Evolutionary conservation across 2,797 vertebrate genomes (phyloP).

Genomic region (Podarcis lilfordi): DNA sequence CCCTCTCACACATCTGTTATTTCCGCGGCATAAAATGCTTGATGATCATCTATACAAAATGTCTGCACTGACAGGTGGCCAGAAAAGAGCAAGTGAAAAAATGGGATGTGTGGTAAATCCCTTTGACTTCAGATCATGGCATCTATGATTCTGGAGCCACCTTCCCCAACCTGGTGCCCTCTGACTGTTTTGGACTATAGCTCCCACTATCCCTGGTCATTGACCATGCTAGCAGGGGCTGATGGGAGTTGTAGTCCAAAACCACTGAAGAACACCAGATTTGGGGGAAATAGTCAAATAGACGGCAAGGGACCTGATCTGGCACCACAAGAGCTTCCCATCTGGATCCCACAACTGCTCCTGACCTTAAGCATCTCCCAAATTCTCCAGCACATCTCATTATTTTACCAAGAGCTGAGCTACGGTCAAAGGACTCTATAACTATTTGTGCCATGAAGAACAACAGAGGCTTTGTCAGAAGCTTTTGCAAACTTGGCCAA

Average conservation of each 20-base stretch:
- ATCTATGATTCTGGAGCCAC: background rate
- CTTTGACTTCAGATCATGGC: background rate
- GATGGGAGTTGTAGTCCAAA: too few relatives aligned
- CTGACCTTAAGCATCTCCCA: too few relatives aligned
- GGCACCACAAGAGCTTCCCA: background rate
- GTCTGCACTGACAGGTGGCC: background rate
- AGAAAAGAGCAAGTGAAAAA: background rate
- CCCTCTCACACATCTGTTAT: background rate
- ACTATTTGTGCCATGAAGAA: background rate
- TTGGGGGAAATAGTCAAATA: background rate
- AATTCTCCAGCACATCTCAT: background rate
- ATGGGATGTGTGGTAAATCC: background rate
- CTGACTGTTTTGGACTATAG: too few relatives aligned
- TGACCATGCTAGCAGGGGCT: too few relatives aligned
- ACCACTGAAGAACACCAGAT: too few relatives aligned
- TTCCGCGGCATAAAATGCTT: constrained; percentile 11
- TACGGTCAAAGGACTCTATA: background rate
- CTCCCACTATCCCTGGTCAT: too few relatives aligned
- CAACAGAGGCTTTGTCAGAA: background rate
- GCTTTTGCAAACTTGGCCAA: background rate
- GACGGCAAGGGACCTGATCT: background rate
- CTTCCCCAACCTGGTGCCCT: too few relatives aligned
- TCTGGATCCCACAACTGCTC: too few relatives aligned
- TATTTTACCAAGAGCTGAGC: background rate
- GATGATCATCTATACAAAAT: constrained; percentile 4